Base-by-base conservation (phyloP, 1,140 invertebrate genomes). In the Alviniconcha marisindica region DNA sequence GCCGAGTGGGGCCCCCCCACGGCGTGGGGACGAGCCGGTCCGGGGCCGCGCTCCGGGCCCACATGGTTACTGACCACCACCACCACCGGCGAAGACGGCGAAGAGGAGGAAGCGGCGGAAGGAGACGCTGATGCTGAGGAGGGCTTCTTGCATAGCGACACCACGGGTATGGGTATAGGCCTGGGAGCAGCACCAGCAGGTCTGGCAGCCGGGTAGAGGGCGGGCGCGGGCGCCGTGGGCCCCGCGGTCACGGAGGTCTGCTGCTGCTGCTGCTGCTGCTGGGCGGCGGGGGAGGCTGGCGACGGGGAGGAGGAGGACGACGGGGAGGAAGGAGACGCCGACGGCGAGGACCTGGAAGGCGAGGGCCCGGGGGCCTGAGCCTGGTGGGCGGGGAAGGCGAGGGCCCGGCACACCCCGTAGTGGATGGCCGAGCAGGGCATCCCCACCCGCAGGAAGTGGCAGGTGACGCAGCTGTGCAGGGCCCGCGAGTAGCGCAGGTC, bases 341-440 rank as follows among this genome's bases (percentile, higher is more conserved):
- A 80, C 71, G 31, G 48, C 24, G 81, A n/a, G 21, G 24, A 69
- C 69, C 60, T 60, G 87, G 15, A 85, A 88, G 38, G 88, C 82
- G 18, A 95, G 93, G 0, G 95, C 94, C 0, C 94, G 93, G 77
- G 44, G 93, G 90, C 81, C 93, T n/a, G n/a, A n/a, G 86, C 83
- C 94, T 90, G 42, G 92, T 74, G 93, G n/a, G 86, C 85, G 0
- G 87, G 87, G 15, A 85, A 88, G 38, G 88, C 82, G 18, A 95
- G 93, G 0, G 95, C 94, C 0, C 94, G 93, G 77, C 95, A 95
- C 85, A 94, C 93, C 15, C 94, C 95, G 86, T 94, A 95, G 87
- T 95, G 95, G n/a, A 95, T 93, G 24, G 94, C 93, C 80, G 92
- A 92, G 86, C 95, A 95, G 12, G 85, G 85, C 3, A 85, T 76